Conservation (phyloP, 2,888 invertebrate species). For the Acrobasis repandana region DNA sequence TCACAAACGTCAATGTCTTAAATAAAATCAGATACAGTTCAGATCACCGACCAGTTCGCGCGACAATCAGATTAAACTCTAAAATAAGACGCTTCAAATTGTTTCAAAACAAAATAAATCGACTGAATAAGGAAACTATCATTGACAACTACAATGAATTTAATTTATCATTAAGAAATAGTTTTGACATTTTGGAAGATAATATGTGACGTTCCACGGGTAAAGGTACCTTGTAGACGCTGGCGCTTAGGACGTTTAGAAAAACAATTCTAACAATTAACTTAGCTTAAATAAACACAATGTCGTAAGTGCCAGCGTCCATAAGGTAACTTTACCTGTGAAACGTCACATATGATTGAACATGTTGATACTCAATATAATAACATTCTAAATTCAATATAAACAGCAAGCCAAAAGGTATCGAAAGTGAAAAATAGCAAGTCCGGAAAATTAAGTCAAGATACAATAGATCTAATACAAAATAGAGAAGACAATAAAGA, state of each 20-base stretch:
- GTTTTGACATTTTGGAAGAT: conserved; percentile 3
- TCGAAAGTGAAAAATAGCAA: neutral
- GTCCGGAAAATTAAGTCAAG: neutral
- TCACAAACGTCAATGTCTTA: conserved; percentile 22
- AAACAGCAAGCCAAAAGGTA: neutral
- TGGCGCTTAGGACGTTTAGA: no score
- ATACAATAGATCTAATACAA: no score
- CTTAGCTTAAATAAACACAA: no score
- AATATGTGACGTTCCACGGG: no score
- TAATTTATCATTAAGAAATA: neutral
- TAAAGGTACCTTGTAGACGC: no score
- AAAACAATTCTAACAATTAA: no score
- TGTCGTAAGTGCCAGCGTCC: no score
- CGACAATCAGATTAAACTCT: conserved; percentile 1
- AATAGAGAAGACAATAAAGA: neutral
- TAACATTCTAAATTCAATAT: neutral
- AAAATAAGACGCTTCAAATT: neutral
- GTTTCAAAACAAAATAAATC: neutral
- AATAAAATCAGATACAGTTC: conserved; percentile 13
- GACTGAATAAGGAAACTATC: neutral
- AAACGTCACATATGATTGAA: no score
- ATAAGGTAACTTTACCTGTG: no score
- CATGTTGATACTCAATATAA: conserved; percentile 4
- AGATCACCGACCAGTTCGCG: conserved; percentile 18
- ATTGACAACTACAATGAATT: neutral